phyloP scores from a whole-genome alignment of 1,140 invertebrate species.

The Ridgeia piscesae region DNA sequence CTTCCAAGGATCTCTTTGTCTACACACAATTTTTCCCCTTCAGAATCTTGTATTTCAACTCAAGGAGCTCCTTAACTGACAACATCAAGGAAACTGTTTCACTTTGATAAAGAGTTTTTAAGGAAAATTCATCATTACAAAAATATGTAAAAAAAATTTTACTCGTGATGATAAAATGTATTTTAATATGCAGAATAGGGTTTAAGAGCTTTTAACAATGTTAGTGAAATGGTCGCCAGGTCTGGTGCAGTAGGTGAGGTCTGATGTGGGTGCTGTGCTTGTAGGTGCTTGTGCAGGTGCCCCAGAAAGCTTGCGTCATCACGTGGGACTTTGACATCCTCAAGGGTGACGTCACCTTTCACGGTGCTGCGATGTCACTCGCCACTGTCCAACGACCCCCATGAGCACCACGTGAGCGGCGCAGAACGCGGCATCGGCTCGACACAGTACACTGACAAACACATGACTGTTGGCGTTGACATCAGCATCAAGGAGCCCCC shows the following conservation, averaged over 20 bases:
- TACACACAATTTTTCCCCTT: no score
- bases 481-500: conserved; percentile 78
- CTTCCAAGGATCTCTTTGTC: no score
- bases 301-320: conserved; percentile 83
- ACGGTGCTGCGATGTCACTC: conserved; percentile 74
- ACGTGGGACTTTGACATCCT: conserved; percentile 98
- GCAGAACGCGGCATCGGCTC: conserved; percentile 50
- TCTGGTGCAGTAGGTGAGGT: background rate
- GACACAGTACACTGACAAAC: conserved; percentile 66
- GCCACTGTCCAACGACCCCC: conserved; percentile 47
- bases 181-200: no score
- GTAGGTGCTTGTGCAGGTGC: conserved; percentile 71
- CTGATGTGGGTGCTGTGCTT: background rate
- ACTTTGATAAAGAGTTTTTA: no score
- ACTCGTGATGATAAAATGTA: no score
- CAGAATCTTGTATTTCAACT: no score
- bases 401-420: conserved; percentile 51
- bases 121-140: no score
- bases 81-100: no score
- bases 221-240: no score
- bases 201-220: no score
- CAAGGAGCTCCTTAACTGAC: no score
- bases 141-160: no score
- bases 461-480: conserved; percentile 78
- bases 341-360: conserved; percentile 84